phyloP scores from a whole-genome alignment of 2,113 vertebrate species.

The Todiramphus saurophagus region DNA sequence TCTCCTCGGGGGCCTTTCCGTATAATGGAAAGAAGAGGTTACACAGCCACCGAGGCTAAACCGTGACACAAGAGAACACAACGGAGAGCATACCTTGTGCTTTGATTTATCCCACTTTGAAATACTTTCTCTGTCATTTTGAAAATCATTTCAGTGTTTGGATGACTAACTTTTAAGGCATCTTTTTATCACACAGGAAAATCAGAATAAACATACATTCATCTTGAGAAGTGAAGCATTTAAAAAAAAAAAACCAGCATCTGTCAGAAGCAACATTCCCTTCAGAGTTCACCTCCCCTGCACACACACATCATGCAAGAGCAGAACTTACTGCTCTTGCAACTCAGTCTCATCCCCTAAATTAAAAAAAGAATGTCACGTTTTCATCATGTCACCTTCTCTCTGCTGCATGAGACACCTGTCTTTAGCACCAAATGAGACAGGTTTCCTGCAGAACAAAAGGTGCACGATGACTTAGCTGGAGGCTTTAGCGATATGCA shows the following conservation, averaged over 20 bases:
- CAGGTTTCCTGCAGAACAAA: not conserved
- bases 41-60: not conserved
- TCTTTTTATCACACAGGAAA: not conserved
- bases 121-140: not conserved
- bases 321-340: not conserved
- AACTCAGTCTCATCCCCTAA: not conserved
- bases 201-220: not conserved
- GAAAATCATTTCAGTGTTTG: not conserved
- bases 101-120: not conserved
- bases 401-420: not conserved
- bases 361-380: not conserved
- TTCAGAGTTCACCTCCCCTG: not conserved
- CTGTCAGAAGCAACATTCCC: not conserved
- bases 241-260: not conserved
- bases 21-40: not conserved
- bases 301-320: fast-evolving
- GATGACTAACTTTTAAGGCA: not conserved
- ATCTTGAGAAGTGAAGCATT: not conserved
- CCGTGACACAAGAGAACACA: not conserved
- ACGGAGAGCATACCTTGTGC: not conserved
- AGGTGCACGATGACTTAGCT: fast-evolving
- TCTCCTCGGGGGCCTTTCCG: not conserved
- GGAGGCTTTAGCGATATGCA: not conserved
- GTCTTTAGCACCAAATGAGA: not conserved
- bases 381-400: not conserved